phyloP scores from a whole-genome alignment of 1,140 invertebrate species.

The Tetraneura akinire region DNA sequence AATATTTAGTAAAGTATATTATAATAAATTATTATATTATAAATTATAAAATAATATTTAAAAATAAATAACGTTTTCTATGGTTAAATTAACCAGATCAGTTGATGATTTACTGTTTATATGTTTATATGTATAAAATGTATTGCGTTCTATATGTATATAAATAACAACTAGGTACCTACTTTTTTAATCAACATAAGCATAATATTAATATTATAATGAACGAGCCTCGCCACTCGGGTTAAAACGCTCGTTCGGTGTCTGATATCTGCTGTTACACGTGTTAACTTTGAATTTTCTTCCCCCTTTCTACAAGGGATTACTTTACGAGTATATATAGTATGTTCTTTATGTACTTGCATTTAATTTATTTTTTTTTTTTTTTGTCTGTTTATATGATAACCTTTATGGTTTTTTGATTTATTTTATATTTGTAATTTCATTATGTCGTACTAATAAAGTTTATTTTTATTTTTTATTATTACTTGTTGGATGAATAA shows the following conservation, averaged over 20 bases:
- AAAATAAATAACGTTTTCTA: background rate
- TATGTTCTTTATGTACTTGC: no score
- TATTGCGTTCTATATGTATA: no score
- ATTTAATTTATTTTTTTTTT: no score
- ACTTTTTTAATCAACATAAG: constrained; percentile 33
- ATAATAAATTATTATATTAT: no score
- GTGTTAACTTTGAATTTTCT: constrained; percentile 6
- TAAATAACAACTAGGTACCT: constrained; percentile 1
- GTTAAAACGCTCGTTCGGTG: constrained; percentile 24
- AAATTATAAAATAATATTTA: no score
- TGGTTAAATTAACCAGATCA: constrained; percentile 32
- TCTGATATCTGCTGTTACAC: constrained; percentile 27
- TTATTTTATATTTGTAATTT: background rate
- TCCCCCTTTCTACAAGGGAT: background rate
- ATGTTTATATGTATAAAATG: background rate
- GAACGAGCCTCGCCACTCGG: background rate
- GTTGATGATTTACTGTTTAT: background rate
- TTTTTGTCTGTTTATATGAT: constrained; percentile 4
- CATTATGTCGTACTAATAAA: background rate
- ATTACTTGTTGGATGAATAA: background rate
- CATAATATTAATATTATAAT: constrained; percentile 9
- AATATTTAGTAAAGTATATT: no score
- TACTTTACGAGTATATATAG: background rate
- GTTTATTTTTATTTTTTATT: no score
- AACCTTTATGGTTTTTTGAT: constrained; percentile 25